Percentiles rank a stretch among this genome's conserved stretches.
Conservation (phyloP, 2,797 vertebrate species). For the Coluber constrictor region DNA sequence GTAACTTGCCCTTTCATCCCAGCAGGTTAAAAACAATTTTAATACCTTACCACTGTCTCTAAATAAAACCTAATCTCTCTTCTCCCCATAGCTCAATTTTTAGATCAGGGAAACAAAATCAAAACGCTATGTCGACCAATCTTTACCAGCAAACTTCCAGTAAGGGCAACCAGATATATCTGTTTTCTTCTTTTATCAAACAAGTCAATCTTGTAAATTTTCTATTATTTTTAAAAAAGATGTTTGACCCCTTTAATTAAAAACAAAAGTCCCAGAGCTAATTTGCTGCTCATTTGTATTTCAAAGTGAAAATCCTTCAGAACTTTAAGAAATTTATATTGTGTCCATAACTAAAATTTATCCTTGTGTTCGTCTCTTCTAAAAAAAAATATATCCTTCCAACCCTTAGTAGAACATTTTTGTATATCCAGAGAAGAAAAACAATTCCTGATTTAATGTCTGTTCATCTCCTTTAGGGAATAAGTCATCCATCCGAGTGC, state of each 20-base stretch:
- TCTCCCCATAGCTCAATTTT: not conserved
- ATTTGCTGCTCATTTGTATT: not conserved
- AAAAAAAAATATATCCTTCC: not conserved
- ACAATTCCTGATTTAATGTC: not conserved
- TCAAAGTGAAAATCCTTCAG: not conserved
- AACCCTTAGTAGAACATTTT: not conserved
- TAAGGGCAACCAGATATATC: not conserved
- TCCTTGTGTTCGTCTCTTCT: not conserved
- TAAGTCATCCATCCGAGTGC: not conserved
- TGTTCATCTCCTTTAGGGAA: not conserved
- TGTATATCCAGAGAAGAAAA: not conserved
- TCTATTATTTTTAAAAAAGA: not conserved
- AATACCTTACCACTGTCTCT: not conserved
- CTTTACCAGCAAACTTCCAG: not conserved
- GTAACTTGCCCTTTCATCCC: not conserved
- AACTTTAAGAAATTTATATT: not conserved
- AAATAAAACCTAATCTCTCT: not conserved
- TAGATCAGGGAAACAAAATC: not conserved
- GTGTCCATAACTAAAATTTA: not conserved
- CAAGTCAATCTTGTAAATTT: not conserved
- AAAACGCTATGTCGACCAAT: not conserved
- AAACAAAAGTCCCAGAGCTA: not conserved
- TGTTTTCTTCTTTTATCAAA: not conserved
- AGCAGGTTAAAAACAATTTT: not conserved
- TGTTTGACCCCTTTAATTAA: not conserved